Percentiles rank a stretch among this genome's conserved stretches.
Conservation (phyloP, 23 tunicate species). For the Botrylloides violaceus region DNA sequence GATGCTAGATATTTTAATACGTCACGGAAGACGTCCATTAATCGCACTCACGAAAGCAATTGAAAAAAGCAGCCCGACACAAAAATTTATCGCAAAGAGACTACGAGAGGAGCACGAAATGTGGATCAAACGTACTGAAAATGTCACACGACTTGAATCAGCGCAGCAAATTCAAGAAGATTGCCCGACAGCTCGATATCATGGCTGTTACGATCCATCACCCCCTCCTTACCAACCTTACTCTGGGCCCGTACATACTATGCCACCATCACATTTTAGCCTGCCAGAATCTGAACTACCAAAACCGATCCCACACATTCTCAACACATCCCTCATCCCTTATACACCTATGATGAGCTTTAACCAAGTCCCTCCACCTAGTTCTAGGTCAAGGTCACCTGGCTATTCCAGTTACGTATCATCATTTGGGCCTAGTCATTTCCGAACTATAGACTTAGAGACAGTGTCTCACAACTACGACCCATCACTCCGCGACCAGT, state of each 20-base stretch:
- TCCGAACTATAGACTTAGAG: not conserved
- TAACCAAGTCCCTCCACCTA: not conserved
- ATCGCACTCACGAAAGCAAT: constrained; percentile 31
- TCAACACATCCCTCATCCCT: not conserved
- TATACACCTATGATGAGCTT: not conserved
- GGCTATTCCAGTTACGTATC: not conserved
- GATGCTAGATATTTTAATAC: constrained; percentile 40
- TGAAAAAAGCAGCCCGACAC: constrained; percentile 35
- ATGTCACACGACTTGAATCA: not conserved
- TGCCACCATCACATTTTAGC: not conserved
- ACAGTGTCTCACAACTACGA: not conserved
- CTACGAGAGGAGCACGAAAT: constrained; percentile 8
- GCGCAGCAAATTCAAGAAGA: not conserved
- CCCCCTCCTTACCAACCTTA: not conserved
- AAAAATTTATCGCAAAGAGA: constrained; percentile 38
- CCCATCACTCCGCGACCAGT: not conserved
- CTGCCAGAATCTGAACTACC: too few relatives aligned
- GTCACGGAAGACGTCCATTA: constrained; percentile 41
- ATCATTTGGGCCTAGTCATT: not conserved
- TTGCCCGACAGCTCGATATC: not conserved
- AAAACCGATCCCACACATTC: not conserved
- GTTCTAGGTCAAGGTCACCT: not conserved
- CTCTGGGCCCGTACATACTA: not conserved
- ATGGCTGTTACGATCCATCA: too few relatives aligned
- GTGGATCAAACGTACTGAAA: not conserved